phyloP scores from a whole-genome alignment of 2,113 vertebrate species.

The Apus apus region DNA sequence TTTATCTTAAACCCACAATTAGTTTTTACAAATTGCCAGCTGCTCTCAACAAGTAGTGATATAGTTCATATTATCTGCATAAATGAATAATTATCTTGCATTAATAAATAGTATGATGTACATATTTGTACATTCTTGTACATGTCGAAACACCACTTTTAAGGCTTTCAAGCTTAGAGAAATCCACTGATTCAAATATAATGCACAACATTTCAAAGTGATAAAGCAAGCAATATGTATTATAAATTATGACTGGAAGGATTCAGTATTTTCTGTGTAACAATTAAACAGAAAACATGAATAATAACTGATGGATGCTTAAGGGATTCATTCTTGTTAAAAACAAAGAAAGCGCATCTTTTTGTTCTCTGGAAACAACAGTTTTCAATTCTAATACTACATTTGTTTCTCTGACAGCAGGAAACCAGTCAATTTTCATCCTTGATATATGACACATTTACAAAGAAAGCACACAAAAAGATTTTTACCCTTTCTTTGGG shows the following conservation, averaged over 20 bases:
- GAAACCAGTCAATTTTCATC: background rate
- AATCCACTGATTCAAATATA: background rate
- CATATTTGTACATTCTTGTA: background rate
- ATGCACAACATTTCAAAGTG: background rate
- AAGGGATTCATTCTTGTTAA: background rate
- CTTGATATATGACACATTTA: background rate
- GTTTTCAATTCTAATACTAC: background rate
- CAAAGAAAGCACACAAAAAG: background rate
- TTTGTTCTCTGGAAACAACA: background rate
- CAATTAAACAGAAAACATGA: background rate
- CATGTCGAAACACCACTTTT: background rate
- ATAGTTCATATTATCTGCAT: background rate
- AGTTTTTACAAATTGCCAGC: background rate
- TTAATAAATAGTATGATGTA: background rate
- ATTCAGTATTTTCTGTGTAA: background rate
- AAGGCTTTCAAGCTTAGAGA: background rate
- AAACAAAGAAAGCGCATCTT: background rate
- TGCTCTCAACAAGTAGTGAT: background rate
- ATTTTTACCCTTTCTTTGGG: slow-evolving; percentile 90
- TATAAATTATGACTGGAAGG: background rate
- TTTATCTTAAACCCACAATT: background rate
- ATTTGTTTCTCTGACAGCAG: background rate
- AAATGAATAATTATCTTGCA: background rate
- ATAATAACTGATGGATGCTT: background rate
- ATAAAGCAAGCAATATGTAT: background rate